Evolutionary conservation across 30 jellyfish, hydroid and myxozoan genomes (phyloP).

Genomic region (Rhopilema esculentum): DNA sequence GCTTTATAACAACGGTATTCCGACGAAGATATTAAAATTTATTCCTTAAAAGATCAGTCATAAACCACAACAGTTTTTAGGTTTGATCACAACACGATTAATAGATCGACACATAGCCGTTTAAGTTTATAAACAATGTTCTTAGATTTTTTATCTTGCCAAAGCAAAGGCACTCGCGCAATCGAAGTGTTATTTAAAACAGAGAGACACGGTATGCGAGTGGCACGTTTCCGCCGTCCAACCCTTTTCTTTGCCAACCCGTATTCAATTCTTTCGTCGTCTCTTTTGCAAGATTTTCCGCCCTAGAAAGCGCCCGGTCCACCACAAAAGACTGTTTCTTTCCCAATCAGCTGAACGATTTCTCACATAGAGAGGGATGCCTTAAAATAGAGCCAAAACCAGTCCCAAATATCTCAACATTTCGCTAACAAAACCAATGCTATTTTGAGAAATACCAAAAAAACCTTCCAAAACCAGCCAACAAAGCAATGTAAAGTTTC

Average conservation of each 20-base stretch:
- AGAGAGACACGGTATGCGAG: neutral
- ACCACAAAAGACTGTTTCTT: neutral
- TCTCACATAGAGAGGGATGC: neutral
- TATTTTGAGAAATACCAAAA: too few relatives aligned
- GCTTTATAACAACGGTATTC: neutral
- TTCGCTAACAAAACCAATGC: too few relatives aligned
- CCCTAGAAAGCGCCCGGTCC: too few relatives aligned
- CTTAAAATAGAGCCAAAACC: neutral
- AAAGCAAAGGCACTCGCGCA: neutral
- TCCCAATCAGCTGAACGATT: neutral
- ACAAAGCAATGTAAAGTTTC: too few relatives aligned
- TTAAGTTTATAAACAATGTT: neutral
- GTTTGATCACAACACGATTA: neutral
- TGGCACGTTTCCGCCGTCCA: neutral
- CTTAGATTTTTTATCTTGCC: neutral
- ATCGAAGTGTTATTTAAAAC: neutral
- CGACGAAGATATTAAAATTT: neutral
- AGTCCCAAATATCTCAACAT: too few relatives aligned
- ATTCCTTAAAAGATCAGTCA: neutral
- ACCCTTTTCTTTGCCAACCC: too few relatives aligned
- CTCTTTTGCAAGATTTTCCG: too few relatives aligned
- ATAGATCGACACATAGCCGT: neutral
- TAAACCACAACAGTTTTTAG: neutral
- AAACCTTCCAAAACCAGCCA: too few relatives aligned
- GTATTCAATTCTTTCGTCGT: too few relatives aligned